phyloP scores from a whole-genome alignment of 2,113 vertebrate species.

The Eudorcas thomsonii region DNA sequence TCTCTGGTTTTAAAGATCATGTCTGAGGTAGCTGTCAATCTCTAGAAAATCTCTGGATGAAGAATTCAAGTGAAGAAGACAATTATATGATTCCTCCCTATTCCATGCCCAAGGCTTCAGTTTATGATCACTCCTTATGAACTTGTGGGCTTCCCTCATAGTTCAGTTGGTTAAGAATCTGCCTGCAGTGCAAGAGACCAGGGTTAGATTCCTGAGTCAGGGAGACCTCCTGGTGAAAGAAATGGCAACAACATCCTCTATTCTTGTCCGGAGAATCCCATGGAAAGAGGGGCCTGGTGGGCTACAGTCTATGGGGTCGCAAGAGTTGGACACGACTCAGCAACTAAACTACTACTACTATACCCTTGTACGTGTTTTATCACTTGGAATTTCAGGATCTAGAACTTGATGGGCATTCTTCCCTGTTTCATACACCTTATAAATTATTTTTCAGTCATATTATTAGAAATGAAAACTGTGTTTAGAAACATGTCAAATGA shows the following conservation, averaged over 20 bases:
- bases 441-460: background rate
- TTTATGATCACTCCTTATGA: background rate
- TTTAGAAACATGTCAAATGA: background rate
- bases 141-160: background rate
- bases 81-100: background rate
- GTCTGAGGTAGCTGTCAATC: background rate
- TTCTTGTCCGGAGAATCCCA: background rate
- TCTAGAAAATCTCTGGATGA: background rate
- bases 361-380: background rate
- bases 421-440: background rate
- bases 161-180: background rate
- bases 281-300: background rate
- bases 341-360: background rate
- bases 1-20: background rate
- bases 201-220: background rate
- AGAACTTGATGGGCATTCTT: background rate
- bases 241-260: background rate
- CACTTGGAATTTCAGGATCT: slow-evolving; percentile 1
- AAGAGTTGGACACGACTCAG: accelerated
- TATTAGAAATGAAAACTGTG: background rate
- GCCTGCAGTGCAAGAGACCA: background rate
- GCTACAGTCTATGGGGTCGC: background rate
- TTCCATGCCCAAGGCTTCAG: background rate
- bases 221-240: background rate
- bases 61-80: background rate